Evolutionary conservation across 2,888 invertebrate species (phyloP).

Genomic region (Nomada flava): DNA sequence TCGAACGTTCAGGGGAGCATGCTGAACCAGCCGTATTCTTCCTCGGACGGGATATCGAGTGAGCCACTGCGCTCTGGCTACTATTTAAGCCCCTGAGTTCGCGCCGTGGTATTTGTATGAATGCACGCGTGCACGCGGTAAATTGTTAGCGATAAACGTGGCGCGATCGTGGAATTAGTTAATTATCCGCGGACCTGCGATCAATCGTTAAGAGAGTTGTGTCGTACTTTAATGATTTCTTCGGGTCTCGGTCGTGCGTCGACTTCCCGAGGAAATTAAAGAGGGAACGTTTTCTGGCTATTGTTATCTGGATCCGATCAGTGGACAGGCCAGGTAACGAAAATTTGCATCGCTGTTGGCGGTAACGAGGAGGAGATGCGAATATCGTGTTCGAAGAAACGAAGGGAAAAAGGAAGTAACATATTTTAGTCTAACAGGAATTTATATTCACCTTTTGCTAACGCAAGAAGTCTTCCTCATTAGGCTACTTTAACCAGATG

Average conservation of each 20-base stretch:
- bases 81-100: constrained; percentile 25
- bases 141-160: constrained; percentile 37
- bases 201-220: constrained; percentile 2
- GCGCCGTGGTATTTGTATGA: background rate
- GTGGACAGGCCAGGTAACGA: background rate
- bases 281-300: background rate
- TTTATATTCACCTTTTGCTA: background rate
- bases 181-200: constrained; percentile 14
- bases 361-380: background rate
- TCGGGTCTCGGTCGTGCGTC: too few species aligned
- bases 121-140: constrained; percentile 1
- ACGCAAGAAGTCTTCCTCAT: too few species aligned
- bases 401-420: too few species aligned
- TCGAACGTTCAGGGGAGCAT: constrained; percentile 56
- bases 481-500: too few species aligned
- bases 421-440: too few species aligned
- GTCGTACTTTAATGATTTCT: background rate
- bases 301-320: constrained; percentile 7
- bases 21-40: constrained; percentile 45
- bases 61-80: constrained; percentile 9
- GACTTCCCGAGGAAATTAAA: too few species aligned
- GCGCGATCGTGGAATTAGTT: constrained; percentile 39
- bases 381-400: background rate
- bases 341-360: background rate
- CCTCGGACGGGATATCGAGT: constrained; percentile 14